phyloP scores from a whole-genome alignment of 2,113 vertebrate species.

The Corydoras maculifer region DNA sequence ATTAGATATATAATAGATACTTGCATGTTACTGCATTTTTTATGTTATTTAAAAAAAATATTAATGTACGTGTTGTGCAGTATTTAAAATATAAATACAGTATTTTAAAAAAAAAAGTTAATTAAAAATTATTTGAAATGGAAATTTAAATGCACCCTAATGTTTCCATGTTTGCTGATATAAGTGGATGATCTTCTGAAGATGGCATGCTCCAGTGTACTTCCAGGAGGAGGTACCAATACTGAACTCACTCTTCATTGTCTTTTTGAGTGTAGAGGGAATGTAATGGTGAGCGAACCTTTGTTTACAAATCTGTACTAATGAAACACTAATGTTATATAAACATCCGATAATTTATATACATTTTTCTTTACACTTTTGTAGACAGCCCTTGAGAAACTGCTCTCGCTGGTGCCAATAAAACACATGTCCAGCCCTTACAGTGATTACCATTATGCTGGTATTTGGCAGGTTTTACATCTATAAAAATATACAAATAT shows the following conservation, averaged over 20 bases:
- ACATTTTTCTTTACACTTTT: background rate
- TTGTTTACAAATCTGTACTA: no score
- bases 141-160: background rate
- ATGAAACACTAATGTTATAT: no score
- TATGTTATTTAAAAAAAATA: no score
- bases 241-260: constrained; percentile 81
- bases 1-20: no score
- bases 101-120: no score
- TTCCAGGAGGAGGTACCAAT: constrained; percentile 83
- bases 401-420: constrained; percentile 68
- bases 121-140: background rate
- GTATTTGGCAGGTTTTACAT: constrained; percentile 50
- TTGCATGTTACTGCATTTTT: no score
- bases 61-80: no score
- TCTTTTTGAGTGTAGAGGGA: constrained; percentile 78
- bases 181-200: constrained; percentile 80
- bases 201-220: constrained; percentile 79
- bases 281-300: constrained; percentile 71
- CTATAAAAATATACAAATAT: no score
- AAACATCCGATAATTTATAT: no score
- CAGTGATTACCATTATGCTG: constrained; percentile 81
- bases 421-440: constrained; percentile 70
- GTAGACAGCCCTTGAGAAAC: constrained; percentile 75
- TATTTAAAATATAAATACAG: no score
- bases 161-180: constrained; percentile 39